Base-by-base conservation (phyloP, 64 coral and sea anemone genomes). In the Montipora sp. region DNA sequence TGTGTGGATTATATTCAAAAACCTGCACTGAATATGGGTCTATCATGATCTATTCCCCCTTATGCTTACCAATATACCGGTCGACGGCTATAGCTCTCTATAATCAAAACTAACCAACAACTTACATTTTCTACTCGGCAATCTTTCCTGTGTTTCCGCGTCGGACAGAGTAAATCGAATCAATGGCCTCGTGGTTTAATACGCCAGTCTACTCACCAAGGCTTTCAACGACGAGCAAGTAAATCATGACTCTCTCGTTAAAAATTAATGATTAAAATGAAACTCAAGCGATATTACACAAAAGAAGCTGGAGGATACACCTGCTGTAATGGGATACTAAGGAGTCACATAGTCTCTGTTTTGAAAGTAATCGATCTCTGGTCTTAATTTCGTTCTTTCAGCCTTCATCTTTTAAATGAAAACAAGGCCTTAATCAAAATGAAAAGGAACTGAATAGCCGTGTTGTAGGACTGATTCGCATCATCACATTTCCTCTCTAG, bases 291-390 rank as follows among this genome's bases (percentile, higher is more conserved):
- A 71, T 18, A 50, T 7, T 8, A 85, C 36, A 85, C 82, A 85
- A 85, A 68, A 71, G 82, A 71, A 13, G 47, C 63, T 7, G 65
- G 2, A 13, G 1, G 16, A 72, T 85, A 68, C 82, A 85, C 82
- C 82, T 85, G 82, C 65, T 85, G 82, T 51, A 50, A 85, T 70
- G 65, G 44, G 65, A 85, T 72, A 85, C 82, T 71, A 7, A 5
- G 46, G 44, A 69, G 63, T 71, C 61, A 47, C 5, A 48, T 16
- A 20, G 82, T 47, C 82, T 48, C 46, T 70, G 65, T 85, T 85
- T 51, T 85, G 27, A 85, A 51, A 49, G 82, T 71, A 71, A 71
- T 45, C 47, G 44, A 84, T 85, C 65, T 19, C 24, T 13, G 15
- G 5, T 60, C 60, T 68, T 36, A 10, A 47, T 47, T 9, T 49